Evolutionary conservation across 2,888 invertebrate genomes (phyloP).

Genomic region (Eupithecia insigniata): DNA sequence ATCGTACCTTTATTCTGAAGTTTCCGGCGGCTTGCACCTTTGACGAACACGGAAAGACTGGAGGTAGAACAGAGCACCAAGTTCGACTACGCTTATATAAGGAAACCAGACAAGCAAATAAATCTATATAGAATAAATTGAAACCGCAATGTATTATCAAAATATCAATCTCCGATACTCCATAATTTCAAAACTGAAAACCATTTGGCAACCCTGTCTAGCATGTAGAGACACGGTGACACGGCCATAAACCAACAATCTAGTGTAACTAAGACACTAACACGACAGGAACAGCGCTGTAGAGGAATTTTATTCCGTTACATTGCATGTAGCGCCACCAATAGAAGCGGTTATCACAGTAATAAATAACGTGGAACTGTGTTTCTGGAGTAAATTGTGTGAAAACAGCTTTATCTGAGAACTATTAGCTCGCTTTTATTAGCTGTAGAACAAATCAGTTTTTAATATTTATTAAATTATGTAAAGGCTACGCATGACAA

Average conservation of each 20-base stretch:
- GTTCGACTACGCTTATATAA: conserved; percentile 7
- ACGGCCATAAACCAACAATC: conserved; percentile 65
- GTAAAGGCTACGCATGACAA: background rate
- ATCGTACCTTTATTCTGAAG: background rate
- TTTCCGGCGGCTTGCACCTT: background rate
- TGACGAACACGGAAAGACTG: background rate
- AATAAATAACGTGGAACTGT: conserved; percentile 57
- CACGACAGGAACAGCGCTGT: conserved; percentile 71
- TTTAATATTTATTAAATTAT: background rate
- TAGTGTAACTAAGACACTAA: conserved; percentile 65
- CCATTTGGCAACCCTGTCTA: conserved; percentile 38
- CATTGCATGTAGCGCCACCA: conserved; percentile 59
- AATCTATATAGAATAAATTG: conserved; percentile 9
- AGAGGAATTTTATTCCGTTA: conserved; percentile 71
- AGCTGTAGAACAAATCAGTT: background rate
- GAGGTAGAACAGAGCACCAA: background rate
- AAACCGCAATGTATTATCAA: conserved; percentile 22
- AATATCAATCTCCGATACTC: conserved; percentile 36
- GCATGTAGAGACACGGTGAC: conserved; percentile 51
- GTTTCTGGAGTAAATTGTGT: conserved; percentile 51
- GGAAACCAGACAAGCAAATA: conserved; percentile 12
- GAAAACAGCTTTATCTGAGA: conserved; percentile 38
- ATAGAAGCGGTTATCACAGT: conserved; percentile 56
- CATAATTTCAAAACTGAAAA: conserved; percentile 32
- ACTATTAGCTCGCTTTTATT: conserved; percentile 29